Conservation (phyloP, 2,113 vertebrate species). For the Anguilla rostrata region DNA sequence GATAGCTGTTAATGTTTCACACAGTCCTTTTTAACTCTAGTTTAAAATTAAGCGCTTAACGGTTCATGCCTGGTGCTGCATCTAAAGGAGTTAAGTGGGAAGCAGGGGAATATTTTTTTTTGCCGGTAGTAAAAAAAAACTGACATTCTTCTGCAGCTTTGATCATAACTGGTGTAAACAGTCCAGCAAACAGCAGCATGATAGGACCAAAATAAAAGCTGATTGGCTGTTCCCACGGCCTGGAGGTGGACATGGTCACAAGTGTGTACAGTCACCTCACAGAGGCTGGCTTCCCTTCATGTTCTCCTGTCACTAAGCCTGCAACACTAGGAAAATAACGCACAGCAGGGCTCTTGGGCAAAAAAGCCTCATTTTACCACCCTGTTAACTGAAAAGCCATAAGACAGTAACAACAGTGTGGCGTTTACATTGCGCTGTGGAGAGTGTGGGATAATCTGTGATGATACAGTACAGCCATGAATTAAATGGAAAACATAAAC, state of each 20-base stretch:
- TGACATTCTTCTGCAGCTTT: slow-evolving; percentile 39
- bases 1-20: not conserved
- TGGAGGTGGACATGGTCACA: slow-evolving; percentile 40
- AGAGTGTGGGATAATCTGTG: not conserved
- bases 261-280: slow-evolving; percentile 21
- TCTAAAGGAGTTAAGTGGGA: not conserved
- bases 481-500: not conserved
- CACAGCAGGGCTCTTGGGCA: not conserved
- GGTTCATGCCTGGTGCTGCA: not conserved
- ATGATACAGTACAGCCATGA: not conserved
- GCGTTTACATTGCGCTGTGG: not conserved
- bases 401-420: not conserved
- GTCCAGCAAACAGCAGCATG: slow-evolving; percentile 56
- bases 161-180: slow-evolving; percentile 54
- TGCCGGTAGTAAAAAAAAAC: not conserved
- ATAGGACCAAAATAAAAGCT: slow-evolving; percentile 56
- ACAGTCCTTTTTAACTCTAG: not conserved
- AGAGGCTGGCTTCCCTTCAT: not conserved
- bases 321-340: not conserved
- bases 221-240: slow-evolving; percentile 37
- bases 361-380: not conserved
- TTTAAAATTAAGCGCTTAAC: not conserved
- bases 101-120: not conserved
- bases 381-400: not conserved
- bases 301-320: not conserved